Base-by-base conservation (phyloP, 2,888 invertebrate species). In the Nymphalis c-album region DNA sequence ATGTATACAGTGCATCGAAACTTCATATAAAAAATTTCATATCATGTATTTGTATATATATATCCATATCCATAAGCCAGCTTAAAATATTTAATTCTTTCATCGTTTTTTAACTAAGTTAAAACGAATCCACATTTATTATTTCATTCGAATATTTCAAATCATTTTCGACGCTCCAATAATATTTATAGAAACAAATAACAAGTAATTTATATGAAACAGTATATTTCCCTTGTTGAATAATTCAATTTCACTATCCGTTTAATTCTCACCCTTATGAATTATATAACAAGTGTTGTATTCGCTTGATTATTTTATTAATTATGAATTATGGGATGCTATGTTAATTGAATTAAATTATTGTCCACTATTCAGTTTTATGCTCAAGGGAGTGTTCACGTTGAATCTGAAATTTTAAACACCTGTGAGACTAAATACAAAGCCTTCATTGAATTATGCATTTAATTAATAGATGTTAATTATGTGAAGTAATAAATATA, bases 301-400 rank as follows among this genome's bases (percentile, higher is more conserved):
- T 31, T 55, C 17, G 5, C 46, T 4, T 60, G 35, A 62, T 13
- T 31, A 50, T 50, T 22, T 55, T 31, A 55, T 31, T 57, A 40
- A 57, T 57, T 35, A 40, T 40, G 35, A 57, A 17, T 53, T 45
- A 40, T 20, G 20, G 45, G 22, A 47, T 47, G n/a, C 22, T 46
- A 35, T 57, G 45, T 47, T 57, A 63, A 63, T 63, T 57, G 18
- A 63, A 63, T 63, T 63, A 57, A 57, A 18, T 35, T 57, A 57
- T 53, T 13, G 57, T 46, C 47, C 47, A 18, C 8, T 55, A 57
- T 63, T 57, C 48, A 63, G 63, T 63, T 63, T 57, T 16, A 22
- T 16, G 31, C 57, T 48, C 63, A 22, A 20, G 57, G 57, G 63
- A 22, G 31, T 47, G 10, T 26, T 20, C 45, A 17, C 17, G 20